phyloP scores from a whole-genome alignment of 1,140 invertebrate species.

The Chrysoperla carnea region DNA sequence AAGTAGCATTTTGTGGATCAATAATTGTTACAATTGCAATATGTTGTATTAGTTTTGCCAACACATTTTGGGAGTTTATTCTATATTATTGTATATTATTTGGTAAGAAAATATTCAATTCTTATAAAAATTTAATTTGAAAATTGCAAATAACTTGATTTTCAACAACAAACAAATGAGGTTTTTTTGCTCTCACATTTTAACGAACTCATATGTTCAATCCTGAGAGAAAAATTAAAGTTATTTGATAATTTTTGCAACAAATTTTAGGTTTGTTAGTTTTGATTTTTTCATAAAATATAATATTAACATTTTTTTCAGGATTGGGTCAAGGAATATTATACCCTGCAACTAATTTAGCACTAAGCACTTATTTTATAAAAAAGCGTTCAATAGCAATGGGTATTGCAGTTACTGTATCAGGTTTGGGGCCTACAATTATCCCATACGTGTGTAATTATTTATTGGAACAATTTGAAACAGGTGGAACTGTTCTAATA shows the following conservation, averaged over 20 bases:
- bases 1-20: constrained; percentile 13
- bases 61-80: constrained; percentile 13
- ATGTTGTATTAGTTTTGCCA: constrained; percentile 14
- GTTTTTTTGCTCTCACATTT: too few relatives aligned
- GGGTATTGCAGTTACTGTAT: constrained; percentile 22
- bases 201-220: too few relatives aligned
- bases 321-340: constrained; percentile 20
- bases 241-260: too few relatives aligned
- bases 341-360: constrained; percentile 18
- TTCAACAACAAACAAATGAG: too few relatives aligned
- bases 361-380: constrained; percentile 25
- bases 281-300: too few relatives aligned
- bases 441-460: constrained; percentile 21
- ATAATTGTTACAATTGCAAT: constrained; percentile 13
- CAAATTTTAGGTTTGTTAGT: too few relatives aligned
- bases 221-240: too few relatives aligned
- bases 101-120: constrained; percentile 12
- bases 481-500: constrained; percentile 19
- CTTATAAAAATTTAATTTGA: too few relatives aligned
- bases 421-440: constrained; percentile 22
- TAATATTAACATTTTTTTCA: constrained; percentile 6
- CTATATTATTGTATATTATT: constrained; percentile 16
- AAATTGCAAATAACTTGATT: too few relatives aligned
- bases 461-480: constrained; percentile 12
- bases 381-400: constrained; percentile 23